Percentiles rank a stretch among this genome's conserved stretches.
phyloP scores from a whole-genome alignment of 1,140 invertebrate species.

The Trachymyrmex septentrionalis region DNA sequence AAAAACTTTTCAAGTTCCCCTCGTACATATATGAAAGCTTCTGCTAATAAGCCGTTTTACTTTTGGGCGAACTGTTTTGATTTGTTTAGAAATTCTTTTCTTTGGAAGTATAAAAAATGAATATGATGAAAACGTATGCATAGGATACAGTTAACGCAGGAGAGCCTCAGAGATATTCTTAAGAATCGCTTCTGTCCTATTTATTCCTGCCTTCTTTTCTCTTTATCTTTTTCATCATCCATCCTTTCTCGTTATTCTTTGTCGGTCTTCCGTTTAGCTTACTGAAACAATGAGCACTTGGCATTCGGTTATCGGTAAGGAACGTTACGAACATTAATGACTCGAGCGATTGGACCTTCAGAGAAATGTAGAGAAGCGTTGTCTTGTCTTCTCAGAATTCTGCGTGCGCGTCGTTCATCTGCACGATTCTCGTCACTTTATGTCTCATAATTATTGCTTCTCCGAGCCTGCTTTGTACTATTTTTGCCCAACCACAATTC shows the following conservation, averaged over 20 bases:
- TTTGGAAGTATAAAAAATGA: constrained; percentile 59
- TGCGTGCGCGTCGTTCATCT: constrained; percentile 64
- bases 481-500: constrained; percentile 27
- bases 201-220: neutral
- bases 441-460: constrained; percentile 85
- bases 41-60: neutral
- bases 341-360: constrained; percentile 71
- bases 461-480: constrained; percentile 75
- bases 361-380: constrained; percentile 68
- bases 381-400: constrained; percentile 75
- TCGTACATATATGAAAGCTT: no score
- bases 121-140: constrained; percentile 58
- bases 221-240: constrained; percentile 17
- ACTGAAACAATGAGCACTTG: constrained; percentile 71
- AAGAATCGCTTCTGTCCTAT: constrained; percentile 37
- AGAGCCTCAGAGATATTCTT: constrained; percentile 69
- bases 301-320: constrained; percentile 70
- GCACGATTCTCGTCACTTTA: constrained; percentile 83
- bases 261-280: constrained; percentile 45
- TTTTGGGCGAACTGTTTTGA: neutral
- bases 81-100: neutral
- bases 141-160: constrained; percentile 65
- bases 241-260: constrained; percentile 20
- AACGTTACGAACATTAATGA: constrained; percentile 63
- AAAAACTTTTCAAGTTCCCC: no score